phyloP scores from a whole-genome alignment of 64 coral and sea anemone species.

The Montipora cactus region DNA sequence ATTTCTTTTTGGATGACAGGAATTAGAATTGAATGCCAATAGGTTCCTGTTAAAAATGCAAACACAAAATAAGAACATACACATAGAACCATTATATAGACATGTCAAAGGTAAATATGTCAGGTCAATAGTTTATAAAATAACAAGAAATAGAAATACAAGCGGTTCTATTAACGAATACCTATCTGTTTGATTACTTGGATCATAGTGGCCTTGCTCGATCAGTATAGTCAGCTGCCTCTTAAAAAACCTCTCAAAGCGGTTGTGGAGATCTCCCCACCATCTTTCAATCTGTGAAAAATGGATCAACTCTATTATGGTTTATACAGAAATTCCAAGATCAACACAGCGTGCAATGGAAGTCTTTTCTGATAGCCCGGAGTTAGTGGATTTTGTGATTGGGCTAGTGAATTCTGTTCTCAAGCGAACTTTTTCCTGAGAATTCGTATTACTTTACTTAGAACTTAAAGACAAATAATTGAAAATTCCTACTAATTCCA shows the following conservation, averaged over 20 bases:
- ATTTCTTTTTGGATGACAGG: slow-evolving; percentile 68
- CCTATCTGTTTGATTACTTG: slow-evolving; percentile 42
- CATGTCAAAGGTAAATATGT: neutral
- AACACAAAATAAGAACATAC: neutral
- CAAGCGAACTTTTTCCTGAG: neutral
- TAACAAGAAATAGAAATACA: slow-evolving; percentile 6
- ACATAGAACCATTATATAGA: neutral
- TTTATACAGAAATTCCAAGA: slow-evolving; percentile 18
- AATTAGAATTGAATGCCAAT: slow-evolving; percentile 66
- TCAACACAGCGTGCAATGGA: neutral
- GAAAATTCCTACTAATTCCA: neutral
- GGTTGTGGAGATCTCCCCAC: neutral
- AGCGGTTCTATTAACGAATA: neutral
- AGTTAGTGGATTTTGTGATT: neutral
- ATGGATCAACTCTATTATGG: neutral
- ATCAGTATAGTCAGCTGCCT: slow-evolving; percentile 42
- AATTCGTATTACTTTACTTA: neutral
- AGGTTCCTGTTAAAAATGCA: slow-evolving; percentile 28
- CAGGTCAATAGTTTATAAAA: slow-evolving; percentile 9
- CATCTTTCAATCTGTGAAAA: neutral
- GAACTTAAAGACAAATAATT: neutral
- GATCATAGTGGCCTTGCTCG: slow-evolving; percentile 63
- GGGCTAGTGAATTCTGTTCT: neutral
- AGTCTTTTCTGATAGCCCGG: neutral
- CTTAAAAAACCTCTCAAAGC: neutral